Conservation (phyloP, 2,113 vertebrate species). For the Salvelinus fontinalis region DNA sequence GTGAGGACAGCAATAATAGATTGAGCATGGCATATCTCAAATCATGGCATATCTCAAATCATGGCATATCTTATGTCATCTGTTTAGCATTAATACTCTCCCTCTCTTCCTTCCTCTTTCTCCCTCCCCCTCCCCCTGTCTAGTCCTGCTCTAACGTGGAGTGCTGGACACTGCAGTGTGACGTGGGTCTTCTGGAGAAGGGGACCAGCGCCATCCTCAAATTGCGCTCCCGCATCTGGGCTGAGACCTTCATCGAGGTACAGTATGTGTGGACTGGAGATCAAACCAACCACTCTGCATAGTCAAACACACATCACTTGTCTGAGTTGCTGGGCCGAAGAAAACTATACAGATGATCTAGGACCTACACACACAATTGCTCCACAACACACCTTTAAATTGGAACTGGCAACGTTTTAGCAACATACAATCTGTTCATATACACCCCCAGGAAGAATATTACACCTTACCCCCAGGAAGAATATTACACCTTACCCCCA, state of each 20-base stretch:
- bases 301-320: not conserved
- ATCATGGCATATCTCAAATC: not conserved
- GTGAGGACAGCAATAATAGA: not conserved
- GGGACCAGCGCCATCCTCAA: slow-evolving; percentile 80
- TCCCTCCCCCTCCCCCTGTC: too few species aligned
- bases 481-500: too few species aligned
- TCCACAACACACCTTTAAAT: too few species aligned
- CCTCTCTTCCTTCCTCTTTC: not conserved
- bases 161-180: slow-evolving; percentile 83
- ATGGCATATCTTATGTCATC: not conserved
- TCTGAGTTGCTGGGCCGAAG: too few species aligned
- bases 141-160: slow-evolving; percentile 83
- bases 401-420: too few species aligned
- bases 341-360: too few species aligned
- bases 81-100: too few species aligned
- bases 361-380: too few species aligned
- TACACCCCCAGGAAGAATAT: too few species aligned
- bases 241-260: slow-evolving; percentile 85
- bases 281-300: not conserved
- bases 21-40: not conserved
- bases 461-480: too few species aligned
- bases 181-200: slow-evolving; percentile 78
- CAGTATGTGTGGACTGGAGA: slow-evolving; percentile 26
- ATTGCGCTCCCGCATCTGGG: slow-evolving; percentile 84
- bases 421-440: too few species aligned